Conservation (phyloP, 37 sponge, comb jelly and placozoan species). For the Diacarnus erythraeanus region DNA sequence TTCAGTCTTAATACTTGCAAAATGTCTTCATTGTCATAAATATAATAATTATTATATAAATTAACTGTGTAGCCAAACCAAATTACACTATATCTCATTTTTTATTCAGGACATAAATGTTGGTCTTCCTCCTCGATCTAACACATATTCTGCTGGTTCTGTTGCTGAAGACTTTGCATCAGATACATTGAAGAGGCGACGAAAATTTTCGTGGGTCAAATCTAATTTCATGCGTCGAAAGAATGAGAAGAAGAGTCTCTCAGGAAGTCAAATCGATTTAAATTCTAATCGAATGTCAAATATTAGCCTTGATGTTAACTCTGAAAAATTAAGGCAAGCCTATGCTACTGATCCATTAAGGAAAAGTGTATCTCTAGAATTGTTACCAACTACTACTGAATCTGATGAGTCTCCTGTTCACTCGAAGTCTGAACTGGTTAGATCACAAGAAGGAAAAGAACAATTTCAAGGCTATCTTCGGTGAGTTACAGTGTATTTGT, state of each 20-base stretch:
- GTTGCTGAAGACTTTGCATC: slow-evolving; percentile 16
- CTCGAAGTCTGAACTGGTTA: too few species aligned
- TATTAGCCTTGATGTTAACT: not conserved
- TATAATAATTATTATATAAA: too few species aligned
- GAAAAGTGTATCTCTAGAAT: slow-evolving; percentile 20
- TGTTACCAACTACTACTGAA: not conserved
- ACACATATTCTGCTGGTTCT: not conserved
- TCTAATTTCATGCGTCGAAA: slow-evolving; percentile 6
- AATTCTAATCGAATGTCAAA: not conserved
- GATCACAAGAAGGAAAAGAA: not conserved
- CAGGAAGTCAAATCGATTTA: slow-evolving; percentile 6
- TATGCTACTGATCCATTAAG: not conserved
- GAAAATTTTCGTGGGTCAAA: slow-evolving; percentile 40
- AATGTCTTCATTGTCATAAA: too few species aligned
- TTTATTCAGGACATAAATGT: not conserved
- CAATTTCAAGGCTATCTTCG: slow-evolving; percentile 34
- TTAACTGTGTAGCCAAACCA: too few species aligned
- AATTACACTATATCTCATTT: too few species aligned
- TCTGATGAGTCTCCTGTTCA: not conserved
- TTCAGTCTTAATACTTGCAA: too few species aligned
- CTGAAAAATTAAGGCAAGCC: not conserved
- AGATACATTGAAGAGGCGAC: slow-evolving; percentile 31
- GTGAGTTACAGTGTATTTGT: too few species aligned
- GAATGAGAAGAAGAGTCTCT: not conserved
- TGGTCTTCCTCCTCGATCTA: not conserved